A percentile compares a stretch with the other conserved stretches of the same genome.
These are phyloP conservation scores for Drosophila diplacantha DNA, from an alignment of 2,888 invertebrate genomes.

Conservation along the genomic window DNA sequence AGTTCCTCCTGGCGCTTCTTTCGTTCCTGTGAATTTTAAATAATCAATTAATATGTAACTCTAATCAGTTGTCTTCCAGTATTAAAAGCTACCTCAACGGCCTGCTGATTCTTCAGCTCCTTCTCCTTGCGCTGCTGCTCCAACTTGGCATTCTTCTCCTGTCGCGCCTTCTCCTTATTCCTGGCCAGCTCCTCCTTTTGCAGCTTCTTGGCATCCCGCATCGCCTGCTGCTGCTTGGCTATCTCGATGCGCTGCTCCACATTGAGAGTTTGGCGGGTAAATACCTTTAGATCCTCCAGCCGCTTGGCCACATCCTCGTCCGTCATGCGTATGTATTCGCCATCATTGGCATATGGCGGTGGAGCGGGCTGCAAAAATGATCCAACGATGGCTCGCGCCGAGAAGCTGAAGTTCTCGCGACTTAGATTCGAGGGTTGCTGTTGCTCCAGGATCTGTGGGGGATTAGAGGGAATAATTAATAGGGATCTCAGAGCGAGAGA, in stretches of 20 bases:
- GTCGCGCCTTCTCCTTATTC: slow-evolving; percentile 79
- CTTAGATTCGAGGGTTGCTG: slow-evolving; percentile 84
- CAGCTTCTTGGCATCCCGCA: slow-evolving; percentile 86
- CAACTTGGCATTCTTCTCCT: slow-evolving; percentile 88
- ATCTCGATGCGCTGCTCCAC: slow-evolving; percentile 88
- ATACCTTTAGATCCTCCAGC: slow-evolving; percentile 83
- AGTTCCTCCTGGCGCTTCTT: slow-evolving; percentile 90
- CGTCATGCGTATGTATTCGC: slow-evolving; percentile 86
- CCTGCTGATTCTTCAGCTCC: slow-evolving; percentile 89
- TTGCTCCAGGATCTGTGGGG: slow-evolving; percentile 85
- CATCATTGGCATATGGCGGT: slow-evolving; percentile 81
- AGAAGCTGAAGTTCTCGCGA: slow-evolving; percentile 94
- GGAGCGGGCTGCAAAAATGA: slow-evolving; percentile 91
- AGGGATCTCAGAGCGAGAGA: no score
- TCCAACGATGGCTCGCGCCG: slow-evolving; percentile 91
- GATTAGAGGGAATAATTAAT: not conserved
- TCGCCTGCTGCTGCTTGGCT: slow-evolving; percentile 85
- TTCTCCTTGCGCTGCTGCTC: slow-evolving; percentile 90
- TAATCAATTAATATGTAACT: not conserved
- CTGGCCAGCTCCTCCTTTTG: slow-evolving; percentile 82
- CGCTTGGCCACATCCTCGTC: slow-evolving; percentile 89
- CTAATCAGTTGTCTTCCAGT: not conserved
- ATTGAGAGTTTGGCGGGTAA: slow-evolving; percentile 82
- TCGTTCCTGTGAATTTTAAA: slow-evolving; percentile 82
- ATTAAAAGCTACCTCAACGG: slow-evolving; percentile 85